Evolutionary conservation across 2,113 vertebrate species (phyloP).

Genomic region (Silurus glanis): DNA sequence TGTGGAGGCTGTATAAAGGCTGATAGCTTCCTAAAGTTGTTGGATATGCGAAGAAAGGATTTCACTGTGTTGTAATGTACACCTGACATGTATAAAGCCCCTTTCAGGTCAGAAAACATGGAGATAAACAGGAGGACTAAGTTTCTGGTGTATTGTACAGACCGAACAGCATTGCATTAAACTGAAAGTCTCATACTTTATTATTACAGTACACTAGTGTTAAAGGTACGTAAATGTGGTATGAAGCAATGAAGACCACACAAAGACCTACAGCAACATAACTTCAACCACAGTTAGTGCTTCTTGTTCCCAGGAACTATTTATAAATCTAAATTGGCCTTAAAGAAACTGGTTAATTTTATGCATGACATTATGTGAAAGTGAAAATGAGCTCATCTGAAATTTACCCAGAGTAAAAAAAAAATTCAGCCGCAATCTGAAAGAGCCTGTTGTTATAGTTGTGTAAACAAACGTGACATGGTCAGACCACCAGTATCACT

Average conservation of each 20-base stretch:
- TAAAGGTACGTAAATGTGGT: background rate
- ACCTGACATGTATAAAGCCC: too few species aligned
- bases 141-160: background rate
- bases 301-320: background rate
- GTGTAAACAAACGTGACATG: constrained; percentile 13
- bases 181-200: background rate
- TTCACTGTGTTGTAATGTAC: too few species aligned
- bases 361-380: constrained; percentile 11
- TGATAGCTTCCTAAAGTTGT: too few species aligned
- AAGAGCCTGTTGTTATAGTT: background rate
- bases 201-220: background rate
- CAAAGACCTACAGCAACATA: background rate
- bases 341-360: constrained; percentile 17
- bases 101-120: background rate
- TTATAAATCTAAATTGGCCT: background rate
- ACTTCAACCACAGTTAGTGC: constrained; percentile 1
- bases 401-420: constrained; percentile 6
- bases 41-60: too few species aligned
- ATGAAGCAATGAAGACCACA: background rate
- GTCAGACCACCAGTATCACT: background rate
- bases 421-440: background rate
- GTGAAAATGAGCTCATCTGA: constrained; percentile 32
- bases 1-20: too few species aligned
- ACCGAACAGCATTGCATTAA: background rate
- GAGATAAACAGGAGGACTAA: background rate